Base-by-base conservation (phyloP, 2,797 vertebrate species). In the Chelonia mydas region DNA sequence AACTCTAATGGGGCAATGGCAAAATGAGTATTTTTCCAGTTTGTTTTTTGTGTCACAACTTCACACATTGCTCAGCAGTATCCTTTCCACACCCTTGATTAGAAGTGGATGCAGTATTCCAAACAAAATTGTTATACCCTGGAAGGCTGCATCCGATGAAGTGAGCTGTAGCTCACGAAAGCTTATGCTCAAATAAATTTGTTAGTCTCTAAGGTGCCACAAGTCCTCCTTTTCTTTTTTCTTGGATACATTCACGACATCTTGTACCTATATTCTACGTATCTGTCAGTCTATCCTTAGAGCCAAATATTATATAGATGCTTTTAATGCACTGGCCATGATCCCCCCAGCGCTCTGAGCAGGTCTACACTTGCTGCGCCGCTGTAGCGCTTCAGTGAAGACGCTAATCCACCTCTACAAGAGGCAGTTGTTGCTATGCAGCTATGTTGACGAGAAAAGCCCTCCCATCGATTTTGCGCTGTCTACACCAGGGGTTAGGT, bases 211-310 rank as follows among this genome's bases (percentile, higher is more conserved):
- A 41, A 41, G 41, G 41, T 41, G 41, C 41, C 41, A 41, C 41
- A 41, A 41, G 41, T 41, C 41, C 41, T 41, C 41, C 41, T 41
- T 41, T 41, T 41, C 41, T 41, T 41, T 41, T 96, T 95, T 94
- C 94, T 93, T 21, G 86, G 84, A 95, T 94, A 96, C 91, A 89
- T 57, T 6, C 0, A 12, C 33, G 0, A 3, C 0, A 4, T 3
- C 77, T 92, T 94, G 89, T 68, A 11, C 0, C 81, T 1, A 87
- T 21, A 85, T 87, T 93, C 45, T n/a, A 89, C 87, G 27, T 68
- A 89, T 2, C 55, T 0, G 21, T 0, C 1, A 81, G 89, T 21
- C 53, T 21, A 31, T 19, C 76, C 82, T 28, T 27, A 25, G 17
- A 3, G 86, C 41, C n/a, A 16, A 84, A 49, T 11, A 50, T 1